Conservation (phyloP, 2,113 vertebrate species). For the Channa maculata region DNA sequence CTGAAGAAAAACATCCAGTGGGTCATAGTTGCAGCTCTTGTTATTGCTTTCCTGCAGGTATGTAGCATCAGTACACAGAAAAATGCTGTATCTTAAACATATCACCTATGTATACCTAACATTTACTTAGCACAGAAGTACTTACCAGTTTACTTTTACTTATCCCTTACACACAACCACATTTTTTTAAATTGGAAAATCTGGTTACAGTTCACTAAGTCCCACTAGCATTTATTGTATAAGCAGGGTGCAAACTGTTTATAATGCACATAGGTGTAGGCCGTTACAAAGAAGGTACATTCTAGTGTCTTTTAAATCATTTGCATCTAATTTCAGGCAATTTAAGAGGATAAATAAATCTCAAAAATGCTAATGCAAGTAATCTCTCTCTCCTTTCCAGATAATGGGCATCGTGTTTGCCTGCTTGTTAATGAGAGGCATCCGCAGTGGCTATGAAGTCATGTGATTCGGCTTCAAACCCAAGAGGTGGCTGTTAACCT, state of each 20-base stretch:
- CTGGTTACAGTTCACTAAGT: too few relatives aligned
- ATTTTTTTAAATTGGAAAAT: too few relatives aligned
- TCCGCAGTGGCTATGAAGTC: constrained; percentile 92
- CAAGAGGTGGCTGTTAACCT: not conserved
- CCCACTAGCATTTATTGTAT: too few relatives aligned
- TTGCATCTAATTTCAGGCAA: not conserved
- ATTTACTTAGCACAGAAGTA: not conserved
- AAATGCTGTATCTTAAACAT: not conserved
- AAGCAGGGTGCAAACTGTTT: too few relatives aligned
- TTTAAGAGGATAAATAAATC: not conserved
- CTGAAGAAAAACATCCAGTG: constrained; percentile 82
- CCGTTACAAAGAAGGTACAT: too few relatives aligned
- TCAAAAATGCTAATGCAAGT: not conserved
- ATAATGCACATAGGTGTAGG: too few relatives aligned
- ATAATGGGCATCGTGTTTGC: constrained; percentile 89
- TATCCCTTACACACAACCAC: not conserved
- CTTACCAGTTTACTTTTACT: not conserved
- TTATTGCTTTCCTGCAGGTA: constrained; percentile 92
- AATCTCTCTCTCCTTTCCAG: constrained; percentile 70
- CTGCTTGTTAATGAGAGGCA: constrained; percentile 91
- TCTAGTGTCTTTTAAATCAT: too few relatives aligned
- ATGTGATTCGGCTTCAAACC: constrained; percentile 83
- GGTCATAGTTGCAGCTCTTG: constrained; percentile 86
- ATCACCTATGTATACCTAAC: not conserved
- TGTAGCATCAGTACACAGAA: constrained; percentile 3